Conservation (phyloP, 2,888 invertebrate genomes). For the Unio delphinus region DNA sequence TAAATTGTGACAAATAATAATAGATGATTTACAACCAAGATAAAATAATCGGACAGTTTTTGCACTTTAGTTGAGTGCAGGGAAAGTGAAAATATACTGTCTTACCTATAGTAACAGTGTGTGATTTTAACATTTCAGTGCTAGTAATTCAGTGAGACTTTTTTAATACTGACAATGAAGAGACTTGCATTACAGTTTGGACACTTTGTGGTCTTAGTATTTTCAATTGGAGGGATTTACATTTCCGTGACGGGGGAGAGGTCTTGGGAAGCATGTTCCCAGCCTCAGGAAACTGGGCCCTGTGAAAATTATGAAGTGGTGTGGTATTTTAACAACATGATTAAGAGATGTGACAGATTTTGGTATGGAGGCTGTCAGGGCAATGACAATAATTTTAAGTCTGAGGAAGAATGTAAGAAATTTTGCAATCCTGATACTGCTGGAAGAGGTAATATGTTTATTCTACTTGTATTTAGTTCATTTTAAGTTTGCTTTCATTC, state of each 20-base stretch:
- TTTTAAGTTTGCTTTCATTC: slow-evolving; percentile 1
- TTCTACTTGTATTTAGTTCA: not conserved
- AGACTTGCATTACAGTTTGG: too few relatives aligned
- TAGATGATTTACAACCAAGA: too few relatives aligned
- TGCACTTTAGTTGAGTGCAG: too few relatives aligned
- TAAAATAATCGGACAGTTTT: too few relatives aligned
- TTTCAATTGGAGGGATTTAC: too few relatives aligned
- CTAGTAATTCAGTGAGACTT: too few relatives aligned
- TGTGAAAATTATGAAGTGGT: slow-evolving; percentile 57
- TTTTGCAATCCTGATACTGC: slow-evolving; percentile 19
- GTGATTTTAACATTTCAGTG: too few relatives aligned
- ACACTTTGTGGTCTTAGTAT: too few relatives aligned
- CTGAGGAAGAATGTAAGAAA: slow-evolving; percentile 85
- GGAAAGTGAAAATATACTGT: too few relatives aligned
- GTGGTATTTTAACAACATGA: slow-evolving; percentile 68
- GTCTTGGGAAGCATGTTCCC: slow-evolving; percentile 68
- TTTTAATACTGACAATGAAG: too few relatives aligned
- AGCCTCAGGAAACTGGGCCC: slow-evolving; percentile 20
- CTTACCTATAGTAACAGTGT: too few relatives aligned
- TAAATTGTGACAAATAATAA: too few relatives aligned
- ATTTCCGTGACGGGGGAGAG: slow-evolving; percentile 2
- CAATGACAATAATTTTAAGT: slow-evolving; percentile 76
- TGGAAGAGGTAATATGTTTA: slow-evolving; percentile 21
- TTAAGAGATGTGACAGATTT: slow-evolving; percentile 82
- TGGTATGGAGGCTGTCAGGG: slow-evolving; percentile 75